A percentile compares a stretch with the other conserved stretches of the same genome.
phyloP scores from a whole-genome alignment of 2,888 invertebrate genomes.

The Drosophila mulleri region DNA sequence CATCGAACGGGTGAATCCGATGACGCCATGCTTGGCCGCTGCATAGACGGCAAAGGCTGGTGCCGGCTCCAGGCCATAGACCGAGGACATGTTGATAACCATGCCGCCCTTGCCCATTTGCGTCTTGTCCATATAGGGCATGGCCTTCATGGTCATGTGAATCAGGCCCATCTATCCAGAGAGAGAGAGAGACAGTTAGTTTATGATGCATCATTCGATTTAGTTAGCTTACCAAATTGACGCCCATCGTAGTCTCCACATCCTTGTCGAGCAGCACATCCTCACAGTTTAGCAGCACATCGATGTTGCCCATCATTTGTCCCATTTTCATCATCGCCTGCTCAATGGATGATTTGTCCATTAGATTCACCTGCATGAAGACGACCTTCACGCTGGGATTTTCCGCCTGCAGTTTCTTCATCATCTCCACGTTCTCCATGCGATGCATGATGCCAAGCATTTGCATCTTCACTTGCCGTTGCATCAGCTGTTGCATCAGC shows the following conservation, averaged over 20 bases:
- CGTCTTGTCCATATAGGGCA: slow-evolving; percentile 82
- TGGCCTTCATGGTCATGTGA: slow-evolving; percentile 75
- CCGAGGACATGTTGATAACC: slow-evolving; percentile 82
- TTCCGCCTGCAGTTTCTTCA: slow-evolving; percentile 78
- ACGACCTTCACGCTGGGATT: slow-evolving; percentile 69
- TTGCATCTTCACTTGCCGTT: slow-evolving; percentile 74
- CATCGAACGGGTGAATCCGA: slow-evolving; percentile 83
- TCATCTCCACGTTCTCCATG: slow-evolving; percentile 82
- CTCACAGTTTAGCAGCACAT: slow-evolving; percentile 81
- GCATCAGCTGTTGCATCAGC: slow-evolving; percentile 77
- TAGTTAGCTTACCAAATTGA: slow-evolving; percentile 79
- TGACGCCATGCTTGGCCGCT: slow-evolving; percentile 83
- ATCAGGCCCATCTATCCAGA: slow-evolving; percentile 76
- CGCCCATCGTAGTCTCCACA: slow-evolving; percentile 81
- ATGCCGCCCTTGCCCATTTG: slow-evolving; percentile 82
- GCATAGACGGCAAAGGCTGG: slow-evolving; percentile 81
- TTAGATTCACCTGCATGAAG: slow-evolving; percentile 79
- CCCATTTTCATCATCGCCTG: slow-evolving; percentile 75
- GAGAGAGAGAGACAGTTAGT: background rate
- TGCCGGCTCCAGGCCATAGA: slow-evolving; percentile 82
- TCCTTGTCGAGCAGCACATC: slow-evolving; percentile 82
- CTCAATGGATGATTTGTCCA: slow-evolving; percentile 74
- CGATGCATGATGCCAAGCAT: slow-evolving; percentile 77
- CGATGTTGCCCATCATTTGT: slow-evolving; percentile 73
- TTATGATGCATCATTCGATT: background rate